Evolutionary conservation across 1,140 invertebrate species (phyloP), one percentile per base, ranked within the genome.

Genomic region (Drosophila bocki): DNA sequence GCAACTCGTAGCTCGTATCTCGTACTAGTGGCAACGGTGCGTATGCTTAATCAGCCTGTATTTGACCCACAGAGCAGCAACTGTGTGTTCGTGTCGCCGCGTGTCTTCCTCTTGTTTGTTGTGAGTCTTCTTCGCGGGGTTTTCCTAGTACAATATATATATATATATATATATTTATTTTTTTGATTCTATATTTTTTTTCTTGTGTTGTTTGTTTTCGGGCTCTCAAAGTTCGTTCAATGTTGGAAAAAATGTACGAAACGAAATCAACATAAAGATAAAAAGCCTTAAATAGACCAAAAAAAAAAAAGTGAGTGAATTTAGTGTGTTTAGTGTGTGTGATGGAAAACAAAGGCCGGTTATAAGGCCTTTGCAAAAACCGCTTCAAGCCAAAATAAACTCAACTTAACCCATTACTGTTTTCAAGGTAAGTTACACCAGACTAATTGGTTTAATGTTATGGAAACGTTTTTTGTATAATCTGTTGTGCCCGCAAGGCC

Each of bases 11-110:
- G 0, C 3, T 54, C 51, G 51, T 70, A 32, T 65, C 32, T 42
- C 11, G 29, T 29, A 6, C 26, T 26, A 15, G 39, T 26, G 51
- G 51, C 62, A 44, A 70, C 63, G 67, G 56, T 62, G 69, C 61
- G 76, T 64, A 57, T 65, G 63, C 60, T 62, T 15, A 39, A 62
- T 29, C 33, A 42, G 15, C 47, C 42, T 47, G 56, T 41, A 54
- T 44, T 69, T 88, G 84, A 83, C 84, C 84, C 83, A 88, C 50
- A 76, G 82, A 86, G 72, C 62, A 63, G 63, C 56, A 29, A 29
- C 26, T 29, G 26, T 54, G 51, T 37, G 51, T 37, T 54, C 33
- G 51, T 11, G 26, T 19, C 29, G 50, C 56, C 62, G 57, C 63
- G 77, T 61, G 58, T 57, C 53, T 53, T 70, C 67, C 39, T 58